phyloP scores from a whole-genome alignment of 1,140 invertebrate genomes.

The Neomicropteryx cornuta region DNA sequence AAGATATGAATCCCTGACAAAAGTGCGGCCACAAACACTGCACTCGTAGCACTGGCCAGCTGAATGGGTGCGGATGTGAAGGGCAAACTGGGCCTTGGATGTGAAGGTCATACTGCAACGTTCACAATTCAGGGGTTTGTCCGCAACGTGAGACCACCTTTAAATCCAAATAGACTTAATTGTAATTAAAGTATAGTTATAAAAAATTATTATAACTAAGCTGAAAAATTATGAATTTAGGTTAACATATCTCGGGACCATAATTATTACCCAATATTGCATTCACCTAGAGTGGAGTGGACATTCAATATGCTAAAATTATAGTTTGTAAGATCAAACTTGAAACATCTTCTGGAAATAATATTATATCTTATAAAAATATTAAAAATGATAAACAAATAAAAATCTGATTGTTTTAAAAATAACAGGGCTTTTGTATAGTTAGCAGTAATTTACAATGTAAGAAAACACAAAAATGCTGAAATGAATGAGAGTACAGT shows the following conservation, averaged over 20 bases:
- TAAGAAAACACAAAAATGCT: no score
- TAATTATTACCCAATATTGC: background rate
- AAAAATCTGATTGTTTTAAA: no score
- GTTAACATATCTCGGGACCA: background rate
- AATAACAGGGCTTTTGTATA: no score
- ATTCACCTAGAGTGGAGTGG: background rate
- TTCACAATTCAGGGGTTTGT: conserved; percentile 59
- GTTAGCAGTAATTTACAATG: no score
- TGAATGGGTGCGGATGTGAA: conserved; percentile 63
- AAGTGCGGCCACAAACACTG: conserved; percentile 57
- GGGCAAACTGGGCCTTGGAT: conserved; percentile 56
- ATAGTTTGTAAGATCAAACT: no score
- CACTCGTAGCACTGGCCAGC: conserved; percentile 57
- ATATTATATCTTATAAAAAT: no score
- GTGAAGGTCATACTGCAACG: conserved; percentile 61
- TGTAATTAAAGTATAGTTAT: conserved; percentile 1
- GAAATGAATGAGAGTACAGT: no score
- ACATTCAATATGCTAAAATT: no score
- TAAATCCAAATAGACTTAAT: conserved; percentile 5
- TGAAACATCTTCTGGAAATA: no score
- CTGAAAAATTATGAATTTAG: background rate
- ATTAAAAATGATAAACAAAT: no score
- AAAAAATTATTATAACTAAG: conserved; percentile 2
- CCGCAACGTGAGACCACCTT: conserved; percentile 62
- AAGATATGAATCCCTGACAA: conserved; percentile 63